Percentiles rank a stretch among this genome's conserved stretches.
These are phyloP conservation scores for Hydrotaea diabolus DNA, from an alignment of 2,888 invertebrate species.

Conservation along the genomic window DNA sequence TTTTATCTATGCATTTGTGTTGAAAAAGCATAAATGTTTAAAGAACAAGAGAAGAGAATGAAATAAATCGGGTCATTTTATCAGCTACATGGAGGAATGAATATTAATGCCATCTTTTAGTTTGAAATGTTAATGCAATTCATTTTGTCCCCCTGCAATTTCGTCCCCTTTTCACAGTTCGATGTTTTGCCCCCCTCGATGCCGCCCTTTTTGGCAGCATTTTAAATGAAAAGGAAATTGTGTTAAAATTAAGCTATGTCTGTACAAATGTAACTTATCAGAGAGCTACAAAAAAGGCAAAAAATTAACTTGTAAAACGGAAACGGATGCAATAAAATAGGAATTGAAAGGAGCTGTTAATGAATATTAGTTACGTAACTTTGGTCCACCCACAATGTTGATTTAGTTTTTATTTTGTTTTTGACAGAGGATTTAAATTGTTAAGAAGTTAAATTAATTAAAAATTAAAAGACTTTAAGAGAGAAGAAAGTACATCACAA, in stretches of 20 bases:
- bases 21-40: conserved; percentile 27
- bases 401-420: too few species aligned
- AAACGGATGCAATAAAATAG: conserved; percentile 50
- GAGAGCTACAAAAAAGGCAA: background rate
- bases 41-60: background rate
- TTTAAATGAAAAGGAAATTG: conserved; percentile 42
- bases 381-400: background rate
- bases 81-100: background rate
- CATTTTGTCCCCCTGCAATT: background rate
- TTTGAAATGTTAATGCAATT: conserved; percentile 21
- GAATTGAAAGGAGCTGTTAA: conserved; percentile 50
- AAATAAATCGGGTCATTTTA: conserved; percentile 21
- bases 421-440: too few species aligned
- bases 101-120: background rate
- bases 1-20: conserved; percentile 5
- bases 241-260: conserved; percentile 43
- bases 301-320: conserved; percentile 24
- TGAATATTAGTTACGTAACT: conserved; percentile 6
- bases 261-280: background rate
- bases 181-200: background rate
- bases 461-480: too few species aligned
- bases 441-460: too few species aligned
- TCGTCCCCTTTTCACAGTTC: background rate
- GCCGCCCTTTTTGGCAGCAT: background rate
- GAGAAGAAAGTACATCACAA: too few species aligned